phyloP scores from a whole-genome alignment of 1,140 invertebrate genomes.

The Radopholus similis region DNA sequence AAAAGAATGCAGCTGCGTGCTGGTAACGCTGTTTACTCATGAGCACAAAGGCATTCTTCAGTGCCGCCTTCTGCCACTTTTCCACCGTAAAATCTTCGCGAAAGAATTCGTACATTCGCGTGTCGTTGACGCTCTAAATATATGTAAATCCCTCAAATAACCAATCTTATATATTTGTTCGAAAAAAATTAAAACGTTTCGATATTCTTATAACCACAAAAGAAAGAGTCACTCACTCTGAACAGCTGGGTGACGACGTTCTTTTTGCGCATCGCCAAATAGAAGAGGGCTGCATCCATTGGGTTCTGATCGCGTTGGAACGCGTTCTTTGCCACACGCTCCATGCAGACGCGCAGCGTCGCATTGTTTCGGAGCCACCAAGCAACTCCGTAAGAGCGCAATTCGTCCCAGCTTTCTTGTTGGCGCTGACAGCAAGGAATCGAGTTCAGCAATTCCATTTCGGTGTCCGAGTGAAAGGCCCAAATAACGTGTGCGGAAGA shows the following conservation, averaged over 20 bases:
- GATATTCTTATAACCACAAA: no score
- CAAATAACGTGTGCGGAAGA: constrained; percentile 89
- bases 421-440: constrained; percentile 72
- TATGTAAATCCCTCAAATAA: constrained; percentile 51
- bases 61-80: constrained; percentile 87
- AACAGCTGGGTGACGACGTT: constrained; percentile 92
- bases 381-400: constrained; percentile 85
- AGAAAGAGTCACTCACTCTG: constrained; percentile 64
- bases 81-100: constrained; percentile 85
- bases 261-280: constrained; percentile 97
- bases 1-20: constrained; percentile 81
- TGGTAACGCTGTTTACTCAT: constrained; percentile 90
- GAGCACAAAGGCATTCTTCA: constrained; percentile 94
- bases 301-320: constrained; percentile 74
- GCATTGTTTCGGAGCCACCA: constrained; percentile 92
- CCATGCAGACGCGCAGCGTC: constrained; percentile 77
- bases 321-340: constrained; percentile 67
- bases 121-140: constrained; percentile 70
- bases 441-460: constrained; percentile 84
- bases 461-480: constrained; percentile 97
- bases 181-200: no score
- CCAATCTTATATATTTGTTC: no score
- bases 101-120: constrained; percentile 91
- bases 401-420: constrained; percentile 77
- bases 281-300: constrained; percentile 92